Percentiles rank a stretch among this genome's conserved stretches.
Conservation (phyloP, 2,113 vertebrate genomes). For the Leucosticte australis region DNA sequence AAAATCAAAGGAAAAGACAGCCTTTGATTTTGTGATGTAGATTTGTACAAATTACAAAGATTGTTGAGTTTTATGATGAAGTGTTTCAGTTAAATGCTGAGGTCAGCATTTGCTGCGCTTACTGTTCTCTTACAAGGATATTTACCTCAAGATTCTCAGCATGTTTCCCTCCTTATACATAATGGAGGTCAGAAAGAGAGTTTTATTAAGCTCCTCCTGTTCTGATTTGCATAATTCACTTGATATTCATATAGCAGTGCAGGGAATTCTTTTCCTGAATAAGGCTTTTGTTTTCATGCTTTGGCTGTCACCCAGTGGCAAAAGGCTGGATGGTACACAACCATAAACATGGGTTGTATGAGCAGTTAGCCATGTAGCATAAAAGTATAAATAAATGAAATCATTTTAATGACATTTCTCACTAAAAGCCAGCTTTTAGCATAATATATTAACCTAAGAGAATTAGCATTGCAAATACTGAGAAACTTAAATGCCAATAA, state of each 20-base stretch:
- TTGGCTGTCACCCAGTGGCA: conserved; percentile 73
- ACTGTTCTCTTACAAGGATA: background rate
- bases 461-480: background rate
- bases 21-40: conserved; percentile 1
- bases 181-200: conserved; percentile 23
- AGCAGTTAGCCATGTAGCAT: conserved; percentile 28
- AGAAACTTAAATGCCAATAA: conserved; percentile 2
- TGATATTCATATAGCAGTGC: conserved; percentile 62
- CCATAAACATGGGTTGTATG: conserved; percentile 46
- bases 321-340: conserved; percentile 67
- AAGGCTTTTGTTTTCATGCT: conserved; percentile 66
- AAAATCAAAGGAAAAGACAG: background rate
- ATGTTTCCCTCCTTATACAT: conserved; percentile 24
- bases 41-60: background rate
- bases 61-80: background rate
- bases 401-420: background rate
- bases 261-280: conserved; percentile 61
- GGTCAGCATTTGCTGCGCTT: background rate
- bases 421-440: background rate
- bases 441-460: background rate
- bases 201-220: conserved; percentile 56
- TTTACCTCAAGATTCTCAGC: background rate
- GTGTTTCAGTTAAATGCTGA: conserved; percentile 2
- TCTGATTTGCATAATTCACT: conserved; percentile 65
- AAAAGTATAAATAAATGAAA: conserved; percentile 29